phyloP scores from a whole-genome alignment of 1,140 invertebrate species.

The Melanaphis sacchari region DNA sequence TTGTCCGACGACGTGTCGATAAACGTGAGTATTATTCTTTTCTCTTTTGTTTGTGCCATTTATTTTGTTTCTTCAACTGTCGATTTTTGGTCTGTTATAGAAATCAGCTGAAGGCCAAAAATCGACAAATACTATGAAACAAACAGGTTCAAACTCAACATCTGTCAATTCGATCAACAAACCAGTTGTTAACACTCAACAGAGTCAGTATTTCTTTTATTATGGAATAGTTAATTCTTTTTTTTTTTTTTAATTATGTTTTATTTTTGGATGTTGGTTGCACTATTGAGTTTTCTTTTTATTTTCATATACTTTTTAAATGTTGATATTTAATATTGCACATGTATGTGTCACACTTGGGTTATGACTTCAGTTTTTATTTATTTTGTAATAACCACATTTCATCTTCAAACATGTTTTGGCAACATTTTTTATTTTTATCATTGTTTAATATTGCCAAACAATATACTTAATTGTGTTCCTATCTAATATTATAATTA shows the following conservation, averaged over 20 bases:
- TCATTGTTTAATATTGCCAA: background rate
- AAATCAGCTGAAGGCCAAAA: conserved; percentile 51
- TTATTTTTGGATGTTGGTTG: conserved; percentile 26
- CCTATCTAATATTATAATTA: background rate
- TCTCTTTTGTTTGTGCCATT: background rate
- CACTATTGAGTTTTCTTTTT: background rate
- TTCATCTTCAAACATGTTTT: background rate
- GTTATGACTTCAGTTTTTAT: background rate
- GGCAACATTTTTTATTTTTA: background rate
- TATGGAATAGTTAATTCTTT: background rate
- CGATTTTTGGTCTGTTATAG: conserved; percentile 52
- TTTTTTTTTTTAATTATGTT: background rate
- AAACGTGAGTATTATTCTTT: conserved; percentile 54
- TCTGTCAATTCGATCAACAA: conserved; percentile 53
- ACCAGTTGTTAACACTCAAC: conserved; percentile 42
- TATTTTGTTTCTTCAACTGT: conserved; percentile 42
- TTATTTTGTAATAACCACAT: background rate
- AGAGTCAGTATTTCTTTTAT: conserved; percentile 49
- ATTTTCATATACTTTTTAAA: background rate
- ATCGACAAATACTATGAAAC: conserved; percentile 51
- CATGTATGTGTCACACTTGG: background rate
- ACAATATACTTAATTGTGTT: background rate
- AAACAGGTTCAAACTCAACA: conserved; percentile 37
- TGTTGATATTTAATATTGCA: background rate
- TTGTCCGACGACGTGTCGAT: conserved; percentile 56